Conservation (phyloP, 2,888 invertebrate genomes). For the Tipula vernalis region DNA sequence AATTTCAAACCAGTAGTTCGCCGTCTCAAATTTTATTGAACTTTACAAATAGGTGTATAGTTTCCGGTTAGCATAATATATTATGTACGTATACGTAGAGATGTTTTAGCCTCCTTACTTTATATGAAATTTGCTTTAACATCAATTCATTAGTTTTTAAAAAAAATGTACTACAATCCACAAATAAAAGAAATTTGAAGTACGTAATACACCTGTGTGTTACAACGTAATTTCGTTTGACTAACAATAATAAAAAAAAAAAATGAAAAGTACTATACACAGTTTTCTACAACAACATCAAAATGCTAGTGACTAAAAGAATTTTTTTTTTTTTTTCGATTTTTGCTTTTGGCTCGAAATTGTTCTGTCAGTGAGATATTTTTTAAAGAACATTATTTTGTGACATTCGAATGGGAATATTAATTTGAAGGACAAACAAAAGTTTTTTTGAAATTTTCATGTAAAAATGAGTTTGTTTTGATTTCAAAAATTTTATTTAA, state of each 20-base stretch:
- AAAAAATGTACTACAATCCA: neutral
- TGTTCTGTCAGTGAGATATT: neutral
- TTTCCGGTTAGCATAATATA: neutral
- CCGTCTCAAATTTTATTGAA: neutral
- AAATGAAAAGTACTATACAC: neutral
- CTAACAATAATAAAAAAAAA: neutral
- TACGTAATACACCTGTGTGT: conserved; percentile 1
- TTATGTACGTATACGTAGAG: neutral
- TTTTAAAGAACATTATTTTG: neutral
- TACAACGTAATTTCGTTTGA: neutral
- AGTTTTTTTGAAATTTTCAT: neutral
- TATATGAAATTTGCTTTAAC: neutral
- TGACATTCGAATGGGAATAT: neutral
- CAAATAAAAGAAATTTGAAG: neutral
- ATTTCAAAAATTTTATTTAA: neutral
- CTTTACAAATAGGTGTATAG: neutral
- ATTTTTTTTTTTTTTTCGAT: neutral
- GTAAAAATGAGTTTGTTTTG: neutral
- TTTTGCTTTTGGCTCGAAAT: neutral
- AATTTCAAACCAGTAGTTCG: no score
- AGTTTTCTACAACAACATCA: neutral
- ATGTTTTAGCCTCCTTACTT: neutral
- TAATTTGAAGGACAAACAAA: neutral
- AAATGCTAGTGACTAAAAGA: neutral
- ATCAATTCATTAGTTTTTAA: neutral